Evolutionary conservation across 92 coral and sea anemone species (phyloP).

Genomic region (Actinernus sp.): DNA sequence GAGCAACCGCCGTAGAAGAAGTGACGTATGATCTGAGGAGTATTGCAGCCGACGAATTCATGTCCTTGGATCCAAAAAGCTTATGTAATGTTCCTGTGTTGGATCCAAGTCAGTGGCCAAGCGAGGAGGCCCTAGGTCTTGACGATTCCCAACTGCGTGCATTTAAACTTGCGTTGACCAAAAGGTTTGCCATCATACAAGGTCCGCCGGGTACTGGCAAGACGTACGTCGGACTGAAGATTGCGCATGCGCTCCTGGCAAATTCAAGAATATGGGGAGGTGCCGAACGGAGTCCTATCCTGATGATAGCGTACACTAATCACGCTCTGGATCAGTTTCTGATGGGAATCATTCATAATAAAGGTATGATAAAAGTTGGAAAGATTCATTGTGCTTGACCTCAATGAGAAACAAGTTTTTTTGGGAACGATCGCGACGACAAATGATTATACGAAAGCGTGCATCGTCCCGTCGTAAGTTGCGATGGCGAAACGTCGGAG

Average conservation of each 20-base stretch:
- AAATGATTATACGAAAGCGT: no score
- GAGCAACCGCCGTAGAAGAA: not conserved
- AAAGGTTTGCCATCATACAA: slow-evolving; percentile 85
- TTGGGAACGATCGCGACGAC: no score
- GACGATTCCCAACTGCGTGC: slow-evolving; percentile 91
- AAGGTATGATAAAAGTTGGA: slow-evolving; percentile 19
- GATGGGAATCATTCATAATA: slow-evolving; percentile 67
- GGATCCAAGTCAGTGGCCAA: slow-evolving; percentile 74
- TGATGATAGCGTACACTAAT: slow-evolving; percentile 91
- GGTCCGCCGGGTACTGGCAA: slow-evolving; percentile 99
- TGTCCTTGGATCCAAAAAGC: not conserved
- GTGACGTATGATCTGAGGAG: not conserved
- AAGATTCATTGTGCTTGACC: not conserved
- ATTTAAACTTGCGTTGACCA: slow-evolving; percentile 83
- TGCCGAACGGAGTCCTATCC: slow-evolving; percentile 46
- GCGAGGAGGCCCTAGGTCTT: slow-evolving; percentile 74
- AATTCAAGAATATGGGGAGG: slow-evolving; percentile 58
- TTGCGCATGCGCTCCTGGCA: slow-evolving; percentile 74
- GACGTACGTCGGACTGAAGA: slow-evolving; percentile 91
- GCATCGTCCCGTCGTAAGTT: no score
- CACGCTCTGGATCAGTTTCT: no score
- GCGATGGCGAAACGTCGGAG: no score
- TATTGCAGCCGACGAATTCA: not conserved
- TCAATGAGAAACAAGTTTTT: no score
- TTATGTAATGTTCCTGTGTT: slow-evolving; percentile 24